Conservation (phyloP, 2,113 vertebrate species). For the Nothoprocta pentlandii region DNA sequence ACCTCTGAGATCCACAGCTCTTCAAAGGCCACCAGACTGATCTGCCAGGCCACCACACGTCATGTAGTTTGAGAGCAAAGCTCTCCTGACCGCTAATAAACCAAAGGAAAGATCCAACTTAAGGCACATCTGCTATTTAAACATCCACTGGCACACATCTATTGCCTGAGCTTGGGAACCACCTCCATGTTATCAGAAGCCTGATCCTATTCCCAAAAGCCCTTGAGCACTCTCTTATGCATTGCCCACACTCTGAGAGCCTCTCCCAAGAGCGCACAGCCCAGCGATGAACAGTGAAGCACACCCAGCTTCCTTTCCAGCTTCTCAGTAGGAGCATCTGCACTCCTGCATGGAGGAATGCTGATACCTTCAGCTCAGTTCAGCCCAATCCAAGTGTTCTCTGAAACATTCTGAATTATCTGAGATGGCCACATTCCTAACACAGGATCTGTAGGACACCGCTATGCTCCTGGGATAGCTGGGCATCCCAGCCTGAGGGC, state of each 20-base stretch:
- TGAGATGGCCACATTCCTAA: not conserved
- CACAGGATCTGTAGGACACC: not conserved
- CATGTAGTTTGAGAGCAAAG: not conserved
- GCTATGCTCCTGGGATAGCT: not conserved
- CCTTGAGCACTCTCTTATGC: conserved; percentile 44
- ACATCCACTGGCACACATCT: not conserved
- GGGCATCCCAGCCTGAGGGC: not conserved
- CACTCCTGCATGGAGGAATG: conserved; percentile 24
- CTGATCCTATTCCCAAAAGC: conserved; percentile 36
- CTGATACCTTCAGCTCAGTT: not conserved
- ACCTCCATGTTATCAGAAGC: conserved; percentile 15
- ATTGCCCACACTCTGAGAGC: conserved; percentile 16
- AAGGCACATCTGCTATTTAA: not conserved
- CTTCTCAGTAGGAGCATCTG: conserved; percentile 43
- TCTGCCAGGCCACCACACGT: not conserved
- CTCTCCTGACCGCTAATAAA: not conserved
- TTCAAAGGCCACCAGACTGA: not conserved
- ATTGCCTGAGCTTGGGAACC: conserved; percentile 22
- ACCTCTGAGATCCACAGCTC: not conserved
- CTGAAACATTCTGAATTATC: not conserved
- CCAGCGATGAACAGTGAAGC: not conserved
- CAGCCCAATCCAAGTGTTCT: not conserved
- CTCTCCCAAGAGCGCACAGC: conserved; percentile 21
- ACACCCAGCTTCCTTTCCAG: conserved; percentile 33
- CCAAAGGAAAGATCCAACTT: not conserved